These are phyloP conservation scores for Hippoglossus hippoglossus DNA, from an alignment of 2,797 vertebrate genomes.

Conservation along the genomic window DNA sequence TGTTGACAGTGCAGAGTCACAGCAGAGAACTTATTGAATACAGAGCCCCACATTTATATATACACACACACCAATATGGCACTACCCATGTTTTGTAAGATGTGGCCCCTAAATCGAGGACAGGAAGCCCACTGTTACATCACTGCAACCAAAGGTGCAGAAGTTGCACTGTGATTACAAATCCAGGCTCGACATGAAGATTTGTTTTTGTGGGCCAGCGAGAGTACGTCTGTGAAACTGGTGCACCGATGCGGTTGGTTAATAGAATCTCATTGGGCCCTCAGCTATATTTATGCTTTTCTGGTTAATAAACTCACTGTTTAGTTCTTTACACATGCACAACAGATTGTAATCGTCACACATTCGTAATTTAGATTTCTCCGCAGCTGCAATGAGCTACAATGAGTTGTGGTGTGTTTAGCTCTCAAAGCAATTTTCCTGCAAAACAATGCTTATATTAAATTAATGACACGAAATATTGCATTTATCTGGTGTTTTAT, in stretches of 20 bases:
- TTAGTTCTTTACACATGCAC: slow-evolving; percentile 17
- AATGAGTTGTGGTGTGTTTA: slow-evolving; percentile 15
- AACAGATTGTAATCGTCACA: slow-evolving; percentile 28
- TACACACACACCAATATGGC: not conserved
- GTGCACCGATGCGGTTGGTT: slow-evolving; percentile 36
- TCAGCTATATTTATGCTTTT: slow-evolving; percentile 44
- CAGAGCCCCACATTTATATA: slow-evolving; percentile 27
- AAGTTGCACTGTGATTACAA: slow-evolving; percentile 45
- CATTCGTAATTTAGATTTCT: slow-evolving; percentile 24
- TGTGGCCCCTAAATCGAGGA: slow-evolving; percentile 69
- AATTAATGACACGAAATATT: slow-evolving; percentile 9
- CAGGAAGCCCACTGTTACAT: slow-evolving; percentile 70
- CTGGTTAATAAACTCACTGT: slow-evolving; percentile 34
- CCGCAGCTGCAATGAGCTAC: not conserved
- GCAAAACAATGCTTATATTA: slow-evolving; percentile 18
- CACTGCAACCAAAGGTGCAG: slow-evolving; percentile 37
- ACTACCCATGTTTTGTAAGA: not conserved
- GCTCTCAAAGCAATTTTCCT: slow-evolving; percentile 5
- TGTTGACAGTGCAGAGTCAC: slow-evolving; percentile 38
- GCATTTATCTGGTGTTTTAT: not conserved
- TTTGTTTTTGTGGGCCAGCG: slow-evolving; percentile 23
- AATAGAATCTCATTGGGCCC: slow-evolving; percentile 23
- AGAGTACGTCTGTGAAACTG: slow-evolving; percentile 9
- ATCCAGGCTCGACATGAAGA: slow-evolving; percentile 3
- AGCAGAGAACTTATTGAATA: slow-evolving; percentile 1